These are phyloP conservation scores for Habroteleia sp. DNA, from an alignment of 2,888 invertebrate genomes.

Conservation along the genomic window DNA sequence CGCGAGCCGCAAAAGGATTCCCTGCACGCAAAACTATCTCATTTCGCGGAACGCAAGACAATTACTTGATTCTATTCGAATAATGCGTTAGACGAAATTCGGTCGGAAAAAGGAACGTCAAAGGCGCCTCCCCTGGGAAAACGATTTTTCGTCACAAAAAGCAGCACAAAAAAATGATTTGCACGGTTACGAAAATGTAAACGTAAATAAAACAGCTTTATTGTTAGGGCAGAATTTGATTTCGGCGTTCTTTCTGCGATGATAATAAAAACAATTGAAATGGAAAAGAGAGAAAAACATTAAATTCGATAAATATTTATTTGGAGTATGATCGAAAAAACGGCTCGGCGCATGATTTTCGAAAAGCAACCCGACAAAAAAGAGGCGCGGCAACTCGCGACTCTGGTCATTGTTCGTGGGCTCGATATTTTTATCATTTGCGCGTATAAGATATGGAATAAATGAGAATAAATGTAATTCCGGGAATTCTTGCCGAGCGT, in stretches of 20 bases:
- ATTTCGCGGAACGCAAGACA: conserved; percentile 13
- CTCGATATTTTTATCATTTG: conserved; percentile 44
- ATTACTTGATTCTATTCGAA: conserved; percentile 12
- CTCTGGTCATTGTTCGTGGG: conserved; percentile 32
- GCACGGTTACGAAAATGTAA: conserved; percentile 20
- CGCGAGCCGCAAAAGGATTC: no score
- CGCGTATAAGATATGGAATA: conserved; percentile 37
- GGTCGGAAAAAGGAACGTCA: conserved; percentile 5
- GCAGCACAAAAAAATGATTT: conserved; percentile 18
- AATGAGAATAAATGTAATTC: conserved; percentile 27
- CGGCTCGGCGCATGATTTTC: conserved; percentile 24
- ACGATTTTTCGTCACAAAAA: conserved; percentile 6
- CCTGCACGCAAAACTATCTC: neutral
- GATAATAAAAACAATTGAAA: conserved; percentile 31
- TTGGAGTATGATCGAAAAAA: conserved; percentile 2
- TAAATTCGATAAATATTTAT: conserved; percentile 38
- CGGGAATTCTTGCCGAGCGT: neutral
- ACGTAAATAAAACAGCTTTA: conserved; percentile 28
- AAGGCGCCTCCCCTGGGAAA: conserved; percentile 22
- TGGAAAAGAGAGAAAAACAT: conserved; percentile 30
- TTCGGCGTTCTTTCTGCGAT: conserved; percentile 17
- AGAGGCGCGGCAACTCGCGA: conserved; percentile 15
- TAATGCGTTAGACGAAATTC: conserved; percentile 1
- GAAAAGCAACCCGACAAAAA: conserved; percentile 22
- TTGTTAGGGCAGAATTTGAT: conserved; percentile 20